Percentiles rank a stretch among this genome's conserved stretches.
phyloP scores from a whole-genome alignment of 64 coral and sea anemone genomes.

The Dendrophyllia cribrosa region DNA sequence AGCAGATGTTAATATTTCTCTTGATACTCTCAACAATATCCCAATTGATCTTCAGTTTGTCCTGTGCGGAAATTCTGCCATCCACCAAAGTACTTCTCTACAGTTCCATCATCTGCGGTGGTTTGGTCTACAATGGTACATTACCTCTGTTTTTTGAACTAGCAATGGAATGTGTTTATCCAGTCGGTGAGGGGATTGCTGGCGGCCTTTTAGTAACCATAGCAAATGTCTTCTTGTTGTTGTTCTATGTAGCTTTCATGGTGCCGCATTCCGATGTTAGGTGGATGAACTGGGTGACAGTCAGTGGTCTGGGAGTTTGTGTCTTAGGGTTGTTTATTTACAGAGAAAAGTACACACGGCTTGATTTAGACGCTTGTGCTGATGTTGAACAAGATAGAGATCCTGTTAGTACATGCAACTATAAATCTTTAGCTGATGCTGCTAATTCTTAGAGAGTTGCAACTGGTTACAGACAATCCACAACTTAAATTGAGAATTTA shows the following conservation, averaged over 20 bases:
- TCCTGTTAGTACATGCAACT: not conserved
- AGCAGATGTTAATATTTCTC: slow-evolving; percentile 32
- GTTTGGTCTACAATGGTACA: slow-evolving; percentile 69
- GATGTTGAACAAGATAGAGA: not conserved
- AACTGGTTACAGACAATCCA: too few species aligned
- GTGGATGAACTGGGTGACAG: slow-evolving; percentile 86
- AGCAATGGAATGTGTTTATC: slow-evolving; percentile 67
- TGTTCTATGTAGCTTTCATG: slow-evolving; percentile 71
- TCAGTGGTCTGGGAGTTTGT: slow-evolving; percentile 33
- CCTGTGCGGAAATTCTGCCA: slow-evolving; percentile 66
- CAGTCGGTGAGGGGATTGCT: slow-evolving; percentile 36
- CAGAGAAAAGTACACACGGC: slow-evolving; percentile 32
- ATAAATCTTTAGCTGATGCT: not conserved
- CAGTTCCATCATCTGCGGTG: slow-evolving; percentile 55
- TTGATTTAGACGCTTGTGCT: not conserved
- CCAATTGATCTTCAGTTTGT: slow-evolving; percentile 66
- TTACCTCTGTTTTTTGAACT: slow-evolving; percentile 67
- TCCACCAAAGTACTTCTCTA: slow-evolving; percentile 62
- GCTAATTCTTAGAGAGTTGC: too few species aligned
- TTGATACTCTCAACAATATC: slow-evolving; percentile 37
- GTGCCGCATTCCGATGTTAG: slow-evolving; percentile 1
- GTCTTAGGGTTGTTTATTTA: slow-evolving; percentile 51
- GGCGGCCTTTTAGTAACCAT: slow-evolving; percentile 16
- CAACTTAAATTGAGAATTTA: too few species aligned
- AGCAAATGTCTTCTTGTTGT: slow-evolving; percentile 10